phyloP scores from a whole-genome alignment of 2,888 invertebrate genomes.

The Epsilonema sp. region DNA sequence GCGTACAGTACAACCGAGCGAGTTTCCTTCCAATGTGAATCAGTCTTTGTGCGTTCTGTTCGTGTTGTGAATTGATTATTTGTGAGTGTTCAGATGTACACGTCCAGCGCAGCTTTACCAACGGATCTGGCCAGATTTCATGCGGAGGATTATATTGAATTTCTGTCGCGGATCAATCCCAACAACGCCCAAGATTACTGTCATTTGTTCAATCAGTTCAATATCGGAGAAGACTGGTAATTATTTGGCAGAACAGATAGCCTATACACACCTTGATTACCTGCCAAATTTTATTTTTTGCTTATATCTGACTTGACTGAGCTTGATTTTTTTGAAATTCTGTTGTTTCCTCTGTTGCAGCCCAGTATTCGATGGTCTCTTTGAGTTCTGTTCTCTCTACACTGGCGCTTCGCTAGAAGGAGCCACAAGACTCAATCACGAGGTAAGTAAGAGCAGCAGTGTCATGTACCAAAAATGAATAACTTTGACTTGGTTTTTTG shows the following conservation, averaged over 20 bases:
- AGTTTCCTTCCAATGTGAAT: no score
- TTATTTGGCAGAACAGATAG: no score
- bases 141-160: slow-evolving; percentile 91
- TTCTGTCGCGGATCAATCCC: slow-evolving; percentile 80
- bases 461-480: no score
- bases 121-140: slow-evolving; percentile 96
- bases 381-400: slow-evolving; percentile 90
- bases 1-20: no score
- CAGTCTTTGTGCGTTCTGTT: no score
- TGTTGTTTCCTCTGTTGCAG: slow-evolving; percentile 21
- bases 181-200: slow-evolving; percentile 79
- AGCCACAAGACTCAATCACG: slow-evolving; percentile 81
- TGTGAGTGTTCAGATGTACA: no score
- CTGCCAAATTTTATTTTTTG: no score
- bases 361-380: slow-evolving; percentile 61
- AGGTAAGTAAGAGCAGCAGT: slow-evolving; percentile 38
- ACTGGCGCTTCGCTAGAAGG: slow-evolving; percentile 94
- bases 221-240: slow-evolving; percentile 84
- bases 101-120: no score
- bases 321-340: neutral
- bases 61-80: no score
- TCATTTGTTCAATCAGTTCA: slow-evolving; percentile 75
- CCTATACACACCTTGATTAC: no score
- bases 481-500: no score
- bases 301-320: no score